Evolutionary conservation across 2,888 invertebrate species (phyloP).

Genomic region (Mythimna vitellina): DNA sequence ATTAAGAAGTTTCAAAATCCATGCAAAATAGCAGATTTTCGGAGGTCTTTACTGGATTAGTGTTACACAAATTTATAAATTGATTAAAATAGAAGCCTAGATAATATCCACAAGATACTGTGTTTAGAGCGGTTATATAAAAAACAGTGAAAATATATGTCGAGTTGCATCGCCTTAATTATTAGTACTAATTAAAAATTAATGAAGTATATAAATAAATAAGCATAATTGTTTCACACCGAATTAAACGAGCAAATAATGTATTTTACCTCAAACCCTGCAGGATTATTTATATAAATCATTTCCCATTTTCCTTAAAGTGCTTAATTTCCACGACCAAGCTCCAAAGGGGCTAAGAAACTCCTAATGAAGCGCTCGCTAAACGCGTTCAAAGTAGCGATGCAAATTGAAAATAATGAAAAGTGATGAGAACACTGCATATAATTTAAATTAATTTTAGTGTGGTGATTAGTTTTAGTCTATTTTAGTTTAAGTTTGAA

Average conservation of each 20-base stretch:
- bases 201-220: too few species aligned
- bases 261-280: not conserved
- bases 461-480: constrained; percentile 7
- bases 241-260: not conserved
- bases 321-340: constrained; percentile 27
- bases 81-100: too few species aligned
- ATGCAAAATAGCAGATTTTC: too few species aligned
- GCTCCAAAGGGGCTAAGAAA: constrained; percentile 40
- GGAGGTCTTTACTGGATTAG: too few species aligned
- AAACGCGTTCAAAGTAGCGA: constrained; percentile 28
- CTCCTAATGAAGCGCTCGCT: constrained; percentile 53
- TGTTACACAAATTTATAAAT: too few species aligned
- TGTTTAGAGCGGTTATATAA: too few species aligned
- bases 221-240: not conserved
- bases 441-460: constrained; percentile 32
- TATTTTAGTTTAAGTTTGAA: constrained; percentile 31
- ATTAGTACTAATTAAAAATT: too few species aligned
- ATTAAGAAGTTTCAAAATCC: too few species aligned
- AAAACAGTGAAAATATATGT: too few species aligned
- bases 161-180: too few species aligned
- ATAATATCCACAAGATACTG: too few species aligned
- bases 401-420: constrained; percentile 53
- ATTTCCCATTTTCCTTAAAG: constrained; percentile 14
- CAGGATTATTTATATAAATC: not conserved
- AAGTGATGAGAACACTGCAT: constrained; percentile 5